phyloP scores from a whole-genome alignment of 2,797 vertebrate species.

The Caiman crocodilus region DNA sequence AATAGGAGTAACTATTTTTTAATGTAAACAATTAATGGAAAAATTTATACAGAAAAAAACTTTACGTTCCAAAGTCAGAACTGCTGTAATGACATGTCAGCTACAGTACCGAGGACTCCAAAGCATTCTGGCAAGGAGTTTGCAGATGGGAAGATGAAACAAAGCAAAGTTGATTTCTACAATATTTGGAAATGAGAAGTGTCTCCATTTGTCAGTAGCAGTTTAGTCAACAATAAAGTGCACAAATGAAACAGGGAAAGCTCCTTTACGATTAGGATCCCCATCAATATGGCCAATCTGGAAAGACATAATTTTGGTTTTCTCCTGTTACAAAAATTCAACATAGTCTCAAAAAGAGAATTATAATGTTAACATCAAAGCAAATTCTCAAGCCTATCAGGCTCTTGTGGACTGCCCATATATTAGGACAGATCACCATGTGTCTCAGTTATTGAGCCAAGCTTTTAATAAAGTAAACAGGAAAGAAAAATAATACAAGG shows the following conservation, averaged over 20 bases:
- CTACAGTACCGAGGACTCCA: constrained; percentile 42
- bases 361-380: background rate
- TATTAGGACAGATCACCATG: background rate
- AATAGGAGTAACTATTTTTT: constrained; percentile 37
- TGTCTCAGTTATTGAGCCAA: background rate
- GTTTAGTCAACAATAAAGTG: constrained; percentile 94
- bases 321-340: background rate
- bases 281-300: constrained; percentile 94
- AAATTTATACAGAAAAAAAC: constrained; percentile 68
- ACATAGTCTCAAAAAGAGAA: constrained; percentile 3
- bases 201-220: constrained; percentile 63
- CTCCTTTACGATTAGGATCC: constrained; percentile 89
- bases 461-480: background rate
- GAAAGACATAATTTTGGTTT: constrained; percentile 50
- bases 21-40: constrained; percentile 68
- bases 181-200: constrained; percentile 60
- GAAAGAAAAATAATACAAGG: background rate
- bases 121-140: constrained; percentile 55
- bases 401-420: background rate
- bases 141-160: constrained; percentile 46
- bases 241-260: constrained; percentile 94
- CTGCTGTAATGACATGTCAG: constrained; percentile 24
- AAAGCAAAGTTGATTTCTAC: constrained; percentile 29
- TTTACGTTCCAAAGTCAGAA: constrained; percentile 57
- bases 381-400: background rate